Percentiles rank a stretch among this genome's conserved stretches.
Conservation (phyloP, 2,888 invertebrate genomes). For the Dorcus hopei region DNA sequence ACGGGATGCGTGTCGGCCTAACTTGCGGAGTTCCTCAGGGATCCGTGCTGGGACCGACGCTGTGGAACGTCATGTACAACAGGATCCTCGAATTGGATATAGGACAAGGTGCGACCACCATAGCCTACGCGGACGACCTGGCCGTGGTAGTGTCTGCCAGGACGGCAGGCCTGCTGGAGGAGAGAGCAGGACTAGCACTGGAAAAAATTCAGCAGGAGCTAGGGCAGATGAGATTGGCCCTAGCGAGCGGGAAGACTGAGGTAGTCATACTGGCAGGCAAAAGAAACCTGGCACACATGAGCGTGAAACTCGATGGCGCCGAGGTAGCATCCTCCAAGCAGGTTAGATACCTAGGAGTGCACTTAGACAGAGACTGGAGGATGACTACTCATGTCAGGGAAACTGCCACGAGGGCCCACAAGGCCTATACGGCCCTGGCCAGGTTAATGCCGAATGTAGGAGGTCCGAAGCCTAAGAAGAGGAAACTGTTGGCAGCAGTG, state of each 20-base stretch:
- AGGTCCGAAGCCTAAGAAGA: conserved; percentile 13
- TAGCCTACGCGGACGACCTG: not conserved
- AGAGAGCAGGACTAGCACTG: not conserved
- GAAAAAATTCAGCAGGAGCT: not conserved
- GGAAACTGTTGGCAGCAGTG: too few relatives aligned
- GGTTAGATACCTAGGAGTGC: too few relatives aligned
- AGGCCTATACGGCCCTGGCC: not conserved
- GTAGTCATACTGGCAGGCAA: too few relatives aligned
- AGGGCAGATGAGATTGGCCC: too few relatives aligned
- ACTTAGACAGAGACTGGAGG: too few relatives aligned
- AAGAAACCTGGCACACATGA: too few relatives aligned
- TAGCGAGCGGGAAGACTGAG: too few relatives aligned
- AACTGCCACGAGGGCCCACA: not conserved
- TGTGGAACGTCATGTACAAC: not conserved
- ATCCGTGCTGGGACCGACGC: not conserved
- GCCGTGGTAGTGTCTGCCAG: not conserved
- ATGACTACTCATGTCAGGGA: too few relatives aligned
- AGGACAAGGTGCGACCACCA: not conserved
- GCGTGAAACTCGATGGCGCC: too few relatives aligned
- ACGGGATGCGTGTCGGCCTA: too few relatives aligned
- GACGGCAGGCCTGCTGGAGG: not conserved
- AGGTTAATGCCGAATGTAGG: conserved; percentile 21
- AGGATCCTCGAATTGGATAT: not conserved
- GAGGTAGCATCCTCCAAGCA: too few relatives aligned
- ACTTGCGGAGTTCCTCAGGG: too few relatives aligned